A percentile compares a stretch with the other conserved stretches of the same genome.
Evolutionary conservation across 1,140 invertebrate genomes (phyloP).

Genomic region (Chelonus insularis): DNA sequence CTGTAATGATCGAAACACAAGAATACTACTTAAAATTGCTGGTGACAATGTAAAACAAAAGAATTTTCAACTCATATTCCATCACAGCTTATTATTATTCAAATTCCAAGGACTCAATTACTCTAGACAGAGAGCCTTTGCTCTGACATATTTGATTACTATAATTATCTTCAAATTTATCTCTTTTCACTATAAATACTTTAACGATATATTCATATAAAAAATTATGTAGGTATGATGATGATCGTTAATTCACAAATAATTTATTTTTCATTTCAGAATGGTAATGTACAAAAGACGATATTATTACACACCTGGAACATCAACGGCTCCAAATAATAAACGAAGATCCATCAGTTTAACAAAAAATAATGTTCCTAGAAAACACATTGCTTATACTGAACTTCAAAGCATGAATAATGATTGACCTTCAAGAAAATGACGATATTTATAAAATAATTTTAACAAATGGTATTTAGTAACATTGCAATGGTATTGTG

Average conservation of each 20-base stretch:
- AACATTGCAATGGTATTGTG: too few species aligned
- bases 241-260: too few species aligned
- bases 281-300: slow-evolving; percentile 55
- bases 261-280: slow-evolving; percentile 39
- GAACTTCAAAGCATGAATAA: slow-evolving; percentile 56
- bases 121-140: background rate
- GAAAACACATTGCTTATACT: slow-evolving; percentile 54
- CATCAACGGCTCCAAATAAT: slow-evolving; percentile 45
- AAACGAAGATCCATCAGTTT: slow-evolving; percentile 31
- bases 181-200: too few species aligned
- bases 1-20: too few species aligned
- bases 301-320: slow-evolving; percentile 47
- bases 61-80: background rate
- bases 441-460: background rate
- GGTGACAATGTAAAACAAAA: too few species aligned
- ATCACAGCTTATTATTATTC: background rate
- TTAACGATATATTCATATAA: too few species aligned
- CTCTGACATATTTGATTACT: background rate
- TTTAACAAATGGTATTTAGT: too few species aligned
- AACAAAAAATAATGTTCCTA: slow-evolving; percentile 39
- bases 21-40: too few species aligned
- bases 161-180: slow-evolving; percentile 1
- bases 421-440: slow-evolving; percentile 42
- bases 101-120: slow-evolving; percentile 10
- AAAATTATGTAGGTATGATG: too few species aligned